Conservation (phyloP, 2,888 invertebrate species). For the Patella pellucida region DNA sequence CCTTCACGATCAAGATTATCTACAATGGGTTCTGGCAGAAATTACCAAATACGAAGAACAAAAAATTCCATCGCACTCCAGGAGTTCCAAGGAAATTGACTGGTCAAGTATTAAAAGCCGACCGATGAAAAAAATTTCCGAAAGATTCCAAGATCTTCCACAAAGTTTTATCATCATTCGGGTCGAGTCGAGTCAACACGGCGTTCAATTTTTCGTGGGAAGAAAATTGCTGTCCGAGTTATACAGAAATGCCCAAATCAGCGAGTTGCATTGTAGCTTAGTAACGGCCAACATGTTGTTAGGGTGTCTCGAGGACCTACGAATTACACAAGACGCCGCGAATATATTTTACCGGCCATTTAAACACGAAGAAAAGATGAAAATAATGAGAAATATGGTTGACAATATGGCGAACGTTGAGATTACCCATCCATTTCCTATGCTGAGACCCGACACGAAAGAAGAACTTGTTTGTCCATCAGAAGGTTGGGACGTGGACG, state of each 20-base stretch:
- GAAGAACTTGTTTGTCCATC: constrained; percentile 46
- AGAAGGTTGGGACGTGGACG: constrained; percentile 50
- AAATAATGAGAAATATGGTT: constrained; percentile 37
- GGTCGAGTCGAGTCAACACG: no score
- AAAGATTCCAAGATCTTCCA: no score
- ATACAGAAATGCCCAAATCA: constrained; percentile 44
- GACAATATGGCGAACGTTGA: constrained; percentile 30
- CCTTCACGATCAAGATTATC: no score
- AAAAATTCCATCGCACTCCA: no score
- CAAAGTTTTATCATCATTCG: no score
- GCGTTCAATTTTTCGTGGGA: constrained; percentile 31
- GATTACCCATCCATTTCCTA: constrained; percentile 44
- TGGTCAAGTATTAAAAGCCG: no score
- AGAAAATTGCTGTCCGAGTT: constrained; percentile 47
- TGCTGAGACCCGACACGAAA: constrained; percentile 40
- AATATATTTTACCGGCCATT: constrained; percentile 41
- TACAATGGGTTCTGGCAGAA: no score
- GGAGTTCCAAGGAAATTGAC: no score
- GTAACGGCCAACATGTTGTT: constrained; percentile 50
- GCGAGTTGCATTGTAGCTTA: constrained; percentile 49
- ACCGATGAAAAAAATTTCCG: no score
- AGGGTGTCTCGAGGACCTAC: constrained; percentile 41
- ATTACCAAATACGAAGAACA: no score
- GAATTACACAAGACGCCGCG: constrained; percentile 40
- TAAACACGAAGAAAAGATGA: constrained; percentile 40